A percentile compares a stretch with the other conserved stretches of the same genome.
These are phyloP conservation scores for Ormyrus labotus DNA, from an alignment of 2,888 invertebrate genomes.

Conservation along the genomic window DNA sequence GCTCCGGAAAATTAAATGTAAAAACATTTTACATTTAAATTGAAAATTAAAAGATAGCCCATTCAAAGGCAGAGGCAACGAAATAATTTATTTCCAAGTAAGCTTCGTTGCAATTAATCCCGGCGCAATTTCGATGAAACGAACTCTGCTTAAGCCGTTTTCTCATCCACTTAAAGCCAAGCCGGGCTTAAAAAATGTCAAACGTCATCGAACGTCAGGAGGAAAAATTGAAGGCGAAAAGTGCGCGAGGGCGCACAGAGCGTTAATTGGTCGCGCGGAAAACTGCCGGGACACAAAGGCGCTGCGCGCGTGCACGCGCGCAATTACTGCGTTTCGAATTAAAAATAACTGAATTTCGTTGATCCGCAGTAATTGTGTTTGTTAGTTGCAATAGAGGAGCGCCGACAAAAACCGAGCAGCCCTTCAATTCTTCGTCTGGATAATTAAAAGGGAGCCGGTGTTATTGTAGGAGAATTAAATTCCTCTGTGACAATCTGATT, in stretches of 20 bases:
- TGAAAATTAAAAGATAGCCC: too few relatives aligned
- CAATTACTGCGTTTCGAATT: conserved; percentile 45
- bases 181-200: not conserved
- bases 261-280: conserved; percentile 24
- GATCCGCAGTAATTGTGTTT: conserved; percentile 48
- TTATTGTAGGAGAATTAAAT: too few relatives aligned
- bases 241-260: not conserved
- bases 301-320: conserved; percentile 3
- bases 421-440: conserved; percentile 26
- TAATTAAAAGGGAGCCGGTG: conserved; percentile 26
- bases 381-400: conserved; percentile 16
- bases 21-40: too few relatives aligned
- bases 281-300: conserved; percentile 9
- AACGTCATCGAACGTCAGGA: conserved; percentile 16
- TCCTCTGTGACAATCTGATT: too few relatives aligned
- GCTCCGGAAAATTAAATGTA: too few relatives aligned
- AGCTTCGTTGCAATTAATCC: too few relatives aligned
- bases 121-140: too few relatives aligned
- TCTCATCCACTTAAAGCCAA: not conserved
- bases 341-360: conserved; percentile 49
- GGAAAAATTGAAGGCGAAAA: conserved; percentile 20
- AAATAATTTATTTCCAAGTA: too few relatives aligned
- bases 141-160: not conserved
- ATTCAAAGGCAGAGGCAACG: too few relatives aligned
- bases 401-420: not conserved